These are phyloP conservation scores for Apocheima hispidaria DNA, from an alignment of 2,888 invertebrate species.

Conservation along the genomic window DNA sequence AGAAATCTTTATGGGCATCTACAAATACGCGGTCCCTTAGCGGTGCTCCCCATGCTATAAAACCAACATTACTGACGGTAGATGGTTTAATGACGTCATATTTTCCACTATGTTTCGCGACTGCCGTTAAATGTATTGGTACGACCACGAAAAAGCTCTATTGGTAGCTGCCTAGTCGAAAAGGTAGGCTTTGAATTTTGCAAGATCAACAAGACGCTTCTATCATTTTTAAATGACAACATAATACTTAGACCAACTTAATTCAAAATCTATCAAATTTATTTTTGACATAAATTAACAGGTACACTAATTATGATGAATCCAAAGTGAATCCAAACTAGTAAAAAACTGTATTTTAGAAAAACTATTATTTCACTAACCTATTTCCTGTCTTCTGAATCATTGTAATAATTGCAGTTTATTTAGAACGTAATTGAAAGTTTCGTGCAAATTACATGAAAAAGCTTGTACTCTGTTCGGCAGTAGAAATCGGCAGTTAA, in stretches of 20 bases:
- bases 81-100: constrained; percentile 62
- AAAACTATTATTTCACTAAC: background rate
- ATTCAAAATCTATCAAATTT: no score
- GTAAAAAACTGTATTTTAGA: no score
- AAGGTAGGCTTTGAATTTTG: constrained; percentile 17
- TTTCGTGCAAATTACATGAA: background rate
- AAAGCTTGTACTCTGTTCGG: background rate
- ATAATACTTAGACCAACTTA: no score
- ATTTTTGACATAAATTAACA: no score
- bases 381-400: no score
- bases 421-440: background rate
- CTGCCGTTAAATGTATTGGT: constrained; percentile 59
- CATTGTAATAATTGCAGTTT: background rate
- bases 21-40: constrained; percentile 47
- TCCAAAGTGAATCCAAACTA: no score
- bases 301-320: no score
- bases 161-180: constrained; percentile 33
- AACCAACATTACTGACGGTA: constrained; percentile 56
- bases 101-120: constrained; percentile 62
- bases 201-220: background rate
- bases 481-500: constrained; percentile 4
- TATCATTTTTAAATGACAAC: background rate
- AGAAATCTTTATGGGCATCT: constrained; percentile 48
- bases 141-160: constrained; percentile 48
- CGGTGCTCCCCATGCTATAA: constrained; percentile 53